These are phyloP conservation scores for Parus major DNA, from an alignment of 2,113 vertebrate genomes.

Conservation along the genomic window DNA sequence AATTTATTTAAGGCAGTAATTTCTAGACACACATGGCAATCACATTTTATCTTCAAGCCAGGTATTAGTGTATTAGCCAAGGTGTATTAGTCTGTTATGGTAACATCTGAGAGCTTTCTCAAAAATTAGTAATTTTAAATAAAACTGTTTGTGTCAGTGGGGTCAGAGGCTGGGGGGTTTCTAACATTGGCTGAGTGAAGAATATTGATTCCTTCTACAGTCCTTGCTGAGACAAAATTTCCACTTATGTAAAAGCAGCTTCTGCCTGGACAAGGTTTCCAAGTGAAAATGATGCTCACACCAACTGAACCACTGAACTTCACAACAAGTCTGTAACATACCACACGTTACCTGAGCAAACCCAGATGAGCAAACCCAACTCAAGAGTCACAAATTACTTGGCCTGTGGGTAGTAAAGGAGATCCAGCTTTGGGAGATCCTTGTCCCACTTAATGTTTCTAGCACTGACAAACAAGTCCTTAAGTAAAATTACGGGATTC, in stretches of 20 bases:
- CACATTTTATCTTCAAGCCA: constrained; percentile 22
- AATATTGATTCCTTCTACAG: neutral
- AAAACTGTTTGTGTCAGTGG: neutral
- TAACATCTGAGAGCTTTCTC: constrained; percentile 5
- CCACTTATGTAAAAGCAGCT: neutral
- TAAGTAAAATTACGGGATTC: neutral
- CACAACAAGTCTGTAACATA: neutral
- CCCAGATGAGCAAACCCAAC: rapidly evolving
- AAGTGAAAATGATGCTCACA: neutral
- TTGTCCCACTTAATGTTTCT: neutral
- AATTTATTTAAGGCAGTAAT: constrained; percentile 32
- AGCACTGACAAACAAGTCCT: neutral
- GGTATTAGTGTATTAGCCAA: too few species aligned
- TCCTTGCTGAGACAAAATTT: neutral
- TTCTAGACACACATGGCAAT: constrained; percentile 14
- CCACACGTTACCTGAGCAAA: neutral
- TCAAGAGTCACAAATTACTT: neutral
- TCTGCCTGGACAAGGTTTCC: neutral
- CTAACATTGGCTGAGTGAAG: neutral
- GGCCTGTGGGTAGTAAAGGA: neutral
- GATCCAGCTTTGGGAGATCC: neutral
- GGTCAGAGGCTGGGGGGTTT: neutral
- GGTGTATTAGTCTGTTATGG: neutral
- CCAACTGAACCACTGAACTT: neutral
- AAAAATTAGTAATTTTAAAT: constrained; percentile 56